phyloP scores from a whole-genome alignment of 1,140 invertebrate species.

The Drosophila auraria region DNA sequence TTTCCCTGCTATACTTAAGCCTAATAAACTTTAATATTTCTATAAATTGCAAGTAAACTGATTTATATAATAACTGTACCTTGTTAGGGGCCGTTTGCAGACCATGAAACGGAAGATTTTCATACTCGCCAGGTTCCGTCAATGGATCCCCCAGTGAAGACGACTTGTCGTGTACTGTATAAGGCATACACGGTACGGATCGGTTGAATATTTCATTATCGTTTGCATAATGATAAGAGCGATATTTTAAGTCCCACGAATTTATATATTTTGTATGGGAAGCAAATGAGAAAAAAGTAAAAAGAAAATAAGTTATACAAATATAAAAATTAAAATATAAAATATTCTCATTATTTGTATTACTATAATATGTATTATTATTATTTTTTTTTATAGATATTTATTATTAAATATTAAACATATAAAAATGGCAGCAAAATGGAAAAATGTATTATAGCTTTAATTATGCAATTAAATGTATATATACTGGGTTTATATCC shows the following conservation, averaged over 20 bases:
- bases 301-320: slow-evolving; percentile 33
- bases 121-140: slow-evolving; percentile 91
- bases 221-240: slow-evolving; percentile 22
- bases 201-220: slow-evolving; percentile 55
- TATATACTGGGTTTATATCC: too few species aligned
- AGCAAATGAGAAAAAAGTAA: slow-evolving; percentile 51
- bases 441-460: too few species aligned
- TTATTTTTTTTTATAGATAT: neutral
- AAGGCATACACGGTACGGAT: slow-evolving; percentile 51
- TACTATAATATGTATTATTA: neutral
- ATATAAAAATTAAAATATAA: neutral
- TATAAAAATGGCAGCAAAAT: too few species aligned
- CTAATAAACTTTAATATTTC: neutral
- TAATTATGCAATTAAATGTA: too few species aligned
- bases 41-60: slow-evolving; percentile 12
- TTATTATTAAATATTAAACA: neutral
- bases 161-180: slow-evolving; percentile 84
- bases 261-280: slow-evolving; percentile 39
- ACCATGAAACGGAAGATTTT: slow-evolving; percentile 97
- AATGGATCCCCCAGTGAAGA: slow-evolving; percentile 85
- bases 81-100: slow-evolving; percentile 95
- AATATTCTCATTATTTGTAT: neutral
- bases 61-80: slow-evolving; percentile 87
- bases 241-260: slow-evolving; percentile 3
- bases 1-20: neutral